Conservation (phyloP, 2,888 invertebrate genomes). For the Nymphalis polychloros region DNA sequence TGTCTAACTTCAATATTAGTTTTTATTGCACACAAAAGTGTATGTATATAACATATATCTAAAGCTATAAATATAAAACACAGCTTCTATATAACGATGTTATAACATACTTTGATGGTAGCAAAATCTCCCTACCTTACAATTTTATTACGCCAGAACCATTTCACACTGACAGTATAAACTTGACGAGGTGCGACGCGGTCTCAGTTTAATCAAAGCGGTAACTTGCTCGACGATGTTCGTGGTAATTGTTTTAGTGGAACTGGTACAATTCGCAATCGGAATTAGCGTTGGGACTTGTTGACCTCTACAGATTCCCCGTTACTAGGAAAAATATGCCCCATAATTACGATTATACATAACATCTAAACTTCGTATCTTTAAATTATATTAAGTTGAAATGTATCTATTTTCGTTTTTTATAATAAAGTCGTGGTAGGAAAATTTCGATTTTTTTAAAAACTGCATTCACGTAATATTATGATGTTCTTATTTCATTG, state of each 20-base stretch:
- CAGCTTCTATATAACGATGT: background rate
- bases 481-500: too few relatives aligned
- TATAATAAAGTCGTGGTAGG: too few relatives aligned
- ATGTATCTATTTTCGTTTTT: too few relatives aligned
- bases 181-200: slow-evolving; percentile 39
- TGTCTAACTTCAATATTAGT: too few relatives aligned
- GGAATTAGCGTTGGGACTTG: background rate
- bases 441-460: too few relatives aligned
- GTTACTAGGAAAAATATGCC: too few relatives aligned
- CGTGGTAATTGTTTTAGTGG: slow-evolving; percentile 58
- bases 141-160: slow-evolving; percentile 20
- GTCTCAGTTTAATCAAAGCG: slow-evolving; percentile 64
- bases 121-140: slow-evolving; percentile 9
- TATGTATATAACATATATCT: too few relatives aligned
- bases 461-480: too few relatives aligned
- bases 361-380: too few relatives aligned
- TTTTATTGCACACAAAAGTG: too few relatives aligned
- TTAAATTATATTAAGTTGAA: too few relatives aligned
- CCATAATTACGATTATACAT: too few relatives aligned
- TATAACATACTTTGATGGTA: slow-evolving; percentile 6
- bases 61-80: background rate
- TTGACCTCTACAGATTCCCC: background rate
- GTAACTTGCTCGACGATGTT: slow-evolving; percentile 55
- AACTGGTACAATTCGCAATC: slow-evolving; percentile 31
- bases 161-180: slow-evolving; percentile 27